Evolutionary conservation across 37 sponge, comb jelly and placozoan genomes (phyloP).

Genomic region (Beroe ovata): DNA sequence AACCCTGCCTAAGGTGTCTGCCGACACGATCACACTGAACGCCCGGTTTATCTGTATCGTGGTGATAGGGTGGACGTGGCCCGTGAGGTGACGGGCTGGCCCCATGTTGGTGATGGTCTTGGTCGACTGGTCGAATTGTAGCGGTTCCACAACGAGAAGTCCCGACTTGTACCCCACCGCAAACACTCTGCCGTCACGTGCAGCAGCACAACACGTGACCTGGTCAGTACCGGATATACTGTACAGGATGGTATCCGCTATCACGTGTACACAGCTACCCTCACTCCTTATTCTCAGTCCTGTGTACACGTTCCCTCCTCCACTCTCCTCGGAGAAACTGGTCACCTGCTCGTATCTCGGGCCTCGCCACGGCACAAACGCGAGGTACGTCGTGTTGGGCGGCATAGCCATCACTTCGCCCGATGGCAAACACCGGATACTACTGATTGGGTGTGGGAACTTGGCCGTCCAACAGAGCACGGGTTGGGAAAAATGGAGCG

Average conservation of each 20-base stretch:
- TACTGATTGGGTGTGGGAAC: conserved; percentile 39
- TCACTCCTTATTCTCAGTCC: conserved; percentile 8
- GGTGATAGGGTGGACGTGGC: conserved; percentile 24
- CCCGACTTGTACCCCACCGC: conserved; percentile 26
- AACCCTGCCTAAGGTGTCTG: conserved; percentile 5
- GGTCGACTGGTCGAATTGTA: conserved; percentile 19
- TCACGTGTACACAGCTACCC: conserved; percentile 24
- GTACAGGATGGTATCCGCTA: conserved; percentile 8
- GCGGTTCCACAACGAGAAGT: background rate
- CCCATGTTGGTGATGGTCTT: conserved; percentile 37
- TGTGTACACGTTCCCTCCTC: conserved; percentile 1
- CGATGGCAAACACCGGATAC: conserved; percentile 30
- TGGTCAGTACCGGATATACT: background rate
- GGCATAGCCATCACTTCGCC: conserved; percentile 51
- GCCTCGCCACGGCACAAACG: conserved; percentile 30
- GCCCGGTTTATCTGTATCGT: conserved; percentile 4
- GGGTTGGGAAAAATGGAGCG: conserved; percentile 47
- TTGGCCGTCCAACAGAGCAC: conserved; percentile 56
- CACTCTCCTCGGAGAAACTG: conserved; percentile 10
- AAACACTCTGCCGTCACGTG: conserved; percentile 17
- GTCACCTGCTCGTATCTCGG: conserved; percentile 32
- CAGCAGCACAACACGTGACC: conserved; percentile 10
- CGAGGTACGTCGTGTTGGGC: background rate
- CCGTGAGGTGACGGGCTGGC: conserved; percentile 9
- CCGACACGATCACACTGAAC: conserved; percentile 65